Evolutionary conservation across 1,140 invertebrate genomes (phyloP).

Genomic region (Ericerus pela): DNA sequence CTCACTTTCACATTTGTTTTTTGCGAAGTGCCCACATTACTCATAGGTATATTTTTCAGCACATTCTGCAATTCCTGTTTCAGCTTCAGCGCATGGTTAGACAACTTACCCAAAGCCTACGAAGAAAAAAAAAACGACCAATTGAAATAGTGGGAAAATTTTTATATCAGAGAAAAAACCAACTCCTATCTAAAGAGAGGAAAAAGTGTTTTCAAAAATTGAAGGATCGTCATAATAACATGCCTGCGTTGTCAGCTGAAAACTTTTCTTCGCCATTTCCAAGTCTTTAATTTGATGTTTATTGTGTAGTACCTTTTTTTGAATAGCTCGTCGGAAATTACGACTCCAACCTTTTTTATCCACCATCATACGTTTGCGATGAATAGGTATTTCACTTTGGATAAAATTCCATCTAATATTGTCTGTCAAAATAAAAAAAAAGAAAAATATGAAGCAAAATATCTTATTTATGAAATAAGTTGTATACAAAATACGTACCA

Average conservation of each 20-base stretch:
- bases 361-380: conserved; percentile 35
- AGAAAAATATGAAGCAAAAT: conserved; percentile 27
- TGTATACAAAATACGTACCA: no score
- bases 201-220: neutral
- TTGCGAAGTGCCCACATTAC: neutral
- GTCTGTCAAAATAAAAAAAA: conserved; percentile 28
- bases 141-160: no score
- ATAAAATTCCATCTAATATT: conserved; percentile 58
- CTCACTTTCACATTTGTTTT: neutral
- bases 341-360: conserved; percentile 27
- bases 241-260: conserved; percentile 39
- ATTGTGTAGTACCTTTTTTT: conserved; percentile 52
- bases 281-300: conserved; percentile 56
- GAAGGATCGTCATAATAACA: conserved; percentile 25
- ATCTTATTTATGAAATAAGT: no score
- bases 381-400: conserved; percentile 50
- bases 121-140: neutral
- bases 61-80: conserved; percentile 7
- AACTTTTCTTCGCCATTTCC: conserved; percentile 39
- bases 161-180: no score
- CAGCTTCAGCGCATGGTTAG: neutral
- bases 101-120: neutral
- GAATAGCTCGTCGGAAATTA: conserved; percentile 48
- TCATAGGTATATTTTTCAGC: conserved; percentile 1
- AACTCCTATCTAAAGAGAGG: no score